Evolutionary conservation across 1,140 invertebrate genomes (phyloP), one percentile per base, ranked within the genome.

Genomic region (Drosophila sechellia): DNA sequence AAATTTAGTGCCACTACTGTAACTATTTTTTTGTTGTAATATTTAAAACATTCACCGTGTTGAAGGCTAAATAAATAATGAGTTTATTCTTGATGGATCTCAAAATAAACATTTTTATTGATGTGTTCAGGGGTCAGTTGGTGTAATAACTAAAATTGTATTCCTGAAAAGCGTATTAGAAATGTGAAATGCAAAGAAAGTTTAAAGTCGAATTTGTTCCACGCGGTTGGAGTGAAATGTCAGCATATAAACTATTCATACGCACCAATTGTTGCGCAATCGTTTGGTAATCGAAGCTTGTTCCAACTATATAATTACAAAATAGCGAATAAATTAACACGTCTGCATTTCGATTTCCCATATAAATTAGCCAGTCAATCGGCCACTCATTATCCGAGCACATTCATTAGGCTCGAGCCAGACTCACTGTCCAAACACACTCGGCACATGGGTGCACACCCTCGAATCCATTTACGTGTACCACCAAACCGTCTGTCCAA

Each of bases 391-490:
- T 42, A 22, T n/a, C n/a, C 15, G 11, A 17, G 15, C 13, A 17
- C 13, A 49, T 43, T 34, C 35, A 39, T 40, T 39, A 37, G 8
- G 17, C 43, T 22, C 12, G 25, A 37, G 42, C 11, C 46, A 35
- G 34, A 35, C 25, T 48, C n/a, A 27, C 10, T 11, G 31, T 22
- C 43, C 13, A 22, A 25, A 35, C 56, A 35, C 56, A 49, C 61
- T 57, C 15, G 13, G 12, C 25, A 31, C 43, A 39, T 42, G 37
- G 46, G 46, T 17, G 39, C 13, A 15, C 37, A 27, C 25, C 40
- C 52, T 65, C 31, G 46, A 43, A 3, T 20, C 53, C 20, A 45
- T 57, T 50, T 75, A 53, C 49, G 35, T 65, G 52, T 35, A 31
- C 55, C 20, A 22, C 43, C 53, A 52, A 35, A 31, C 39, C 42